Evolutionary conservation across 2,888 invertebrate species (phyloP).

Genomic region (Biston stratarius): DNA sequence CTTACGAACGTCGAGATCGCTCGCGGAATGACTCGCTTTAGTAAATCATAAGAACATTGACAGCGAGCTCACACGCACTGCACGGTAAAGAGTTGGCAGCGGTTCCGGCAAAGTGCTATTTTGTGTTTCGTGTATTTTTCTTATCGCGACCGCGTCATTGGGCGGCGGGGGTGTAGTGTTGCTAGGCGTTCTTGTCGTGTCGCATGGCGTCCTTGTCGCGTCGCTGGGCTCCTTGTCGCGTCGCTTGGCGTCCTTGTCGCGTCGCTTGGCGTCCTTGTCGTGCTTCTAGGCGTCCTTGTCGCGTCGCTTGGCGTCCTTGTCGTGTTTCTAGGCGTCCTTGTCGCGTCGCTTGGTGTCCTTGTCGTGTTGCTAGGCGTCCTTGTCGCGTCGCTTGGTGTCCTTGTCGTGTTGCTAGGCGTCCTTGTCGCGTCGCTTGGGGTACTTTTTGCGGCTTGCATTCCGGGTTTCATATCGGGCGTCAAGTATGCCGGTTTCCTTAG

Average conservation of each 20-base stretch:
- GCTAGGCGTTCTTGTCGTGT: not conserved
- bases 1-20: conserved; percentile 12
- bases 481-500: conserved; percentile 18
- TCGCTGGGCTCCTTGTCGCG: not conserved
- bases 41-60: conserved; percentile 29
- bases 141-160: conserved; percentile 28
- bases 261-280: not conserved
- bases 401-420: too few species aligned
- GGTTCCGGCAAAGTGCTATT: conserved; percentile 17
- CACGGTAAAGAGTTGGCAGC: conserved; percentile 28
- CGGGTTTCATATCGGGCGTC: not conserved
- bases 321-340: not conserved
- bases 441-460: not conserved
- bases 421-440: not conserved
- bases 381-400: not conserved
- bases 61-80: conserved; percentile 14
- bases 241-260: not conserved
- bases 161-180: conserved; percentile 18
- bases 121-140: conserved; percentile 32
- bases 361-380: too few species aligned
- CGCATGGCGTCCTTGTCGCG: not conserved
- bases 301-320: not conserved
- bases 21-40: conserved; percentile 8
- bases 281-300: not conserved
- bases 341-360: too few species aligned